Evolutionary conservation across 2,113 vertebrate genomes (phyloP).

Genomic region (Tapirus terrestris): DNA sequence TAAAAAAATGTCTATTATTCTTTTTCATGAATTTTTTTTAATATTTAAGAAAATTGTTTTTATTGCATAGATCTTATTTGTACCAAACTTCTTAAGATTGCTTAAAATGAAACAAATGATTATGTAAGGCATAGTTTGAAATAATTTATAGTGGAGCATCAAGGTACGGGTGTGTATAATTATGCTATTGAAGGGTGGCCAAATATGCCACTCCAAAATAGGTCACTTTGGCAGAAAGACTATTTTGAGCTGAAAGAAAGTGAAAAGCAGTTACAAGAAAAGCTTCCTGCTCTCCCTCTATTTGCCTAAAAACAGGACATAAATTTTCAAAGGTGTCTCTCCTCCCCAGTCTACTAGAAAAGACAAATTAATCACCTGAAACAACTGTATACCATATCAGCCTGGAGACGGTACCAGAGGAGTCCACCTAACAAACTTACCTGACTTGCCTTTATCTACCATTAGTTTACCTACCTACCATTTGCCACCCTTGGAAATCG

Average conservation of each 20-base stretch:
- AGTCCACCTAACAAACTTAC: not conserved
- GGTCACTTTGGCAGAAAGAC: not conserved
- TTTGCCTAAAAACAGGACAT: not conserved
- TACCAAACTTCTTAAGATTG: not conserved
- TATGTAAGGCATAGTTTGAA: not conserved
- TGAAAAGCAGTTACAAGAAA: not conserved
- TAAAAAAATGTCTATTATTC: not conserved
- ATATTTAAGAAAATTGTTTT: not conserved
- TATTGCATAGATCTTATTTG: not conserved
- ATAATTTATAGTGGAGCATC: not conserved
- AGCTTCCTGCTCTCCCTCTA: not conserved
- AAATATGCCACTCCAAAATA: not conserved
- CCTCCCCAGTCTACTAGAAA: not conserved
- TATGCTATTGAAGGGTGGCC: not conserved
- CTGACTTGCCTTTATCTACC: not conserved
- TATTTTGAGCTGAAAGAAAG: not conserved
- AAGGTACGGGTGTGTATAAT: not conserved
- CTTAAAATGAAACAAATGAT: not conserved
- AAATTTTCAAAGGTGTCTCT: not conserved
- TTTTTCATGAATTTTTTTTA: not conserved
- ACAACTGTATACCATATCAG: not conserved
- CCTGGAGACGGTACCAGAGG: not conserved
- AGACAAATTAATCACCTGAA: not conserved
- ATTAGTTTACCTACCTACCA: no score
- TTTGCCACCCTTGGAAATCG: not conserved